Evolutionary conservation across 2,113 vertebrate genomes (phyloP).

Genomic region (Chascanopsetta lugubris): DNA sequence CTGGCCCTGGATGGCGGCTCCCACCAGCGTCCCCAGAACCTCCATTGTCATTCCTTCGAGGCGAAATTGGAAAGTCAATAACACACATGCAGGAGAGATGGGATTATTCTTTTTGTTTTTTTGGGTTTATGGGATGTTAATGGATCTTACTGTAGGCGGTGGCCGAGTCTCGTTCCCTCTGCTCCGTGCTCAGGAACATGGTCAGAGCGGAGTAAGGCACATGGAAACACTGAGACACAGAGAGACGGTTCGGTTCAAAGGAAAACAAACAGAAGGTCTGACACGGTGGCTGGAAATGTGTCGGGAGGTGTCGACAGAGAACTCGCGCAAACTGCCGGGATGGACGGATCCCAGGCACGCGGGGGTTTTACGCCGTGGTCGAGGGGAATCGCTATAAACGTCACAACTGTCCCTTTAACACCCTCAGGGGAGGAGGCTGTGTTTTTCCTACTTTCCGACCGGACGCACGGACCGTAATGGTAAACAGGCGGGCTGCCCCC

Average conservation of each 20-base stretch:
- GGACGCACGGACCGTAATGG: no score
- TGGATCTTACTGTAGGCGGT: slow-evolving; percentile 91
- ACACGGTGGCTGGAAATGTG: neutral
- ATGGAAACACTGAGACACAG: slow-evolving; percentile 86
- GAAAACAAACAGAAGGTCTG: neutral
- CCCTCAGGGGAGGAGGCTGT: no score
- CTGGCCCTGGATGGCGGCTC: slow-evolving; percentile 92
- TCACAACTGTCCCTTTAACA: no score
- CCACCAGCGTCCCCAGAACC: slow-evolving; percentile 90
- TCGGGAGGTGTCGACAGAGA: neutral
- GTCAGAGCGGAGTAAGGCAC: slow-evolving; percentile 96
- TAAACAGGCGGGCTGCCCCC: no score
- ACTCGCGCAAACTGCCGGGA: no score
- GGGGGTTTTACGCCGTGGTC: no score
- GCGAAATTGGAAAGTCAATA: no score
- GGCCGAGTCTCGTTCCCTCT: slow-evolving; percentile 92
- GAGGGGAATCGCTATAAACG: no score
- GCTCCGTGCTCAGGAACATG: slow-evolving; percentile 93
- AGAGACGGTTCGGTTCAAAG: slow-evolving; percentile 1
- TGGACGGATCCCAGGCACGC: no score
- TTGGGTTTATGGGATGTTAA: neutral
- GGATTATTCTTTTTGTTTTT: no score
- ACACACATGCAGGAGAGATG: no score
- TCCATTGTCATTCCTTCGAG: slow-evolving; percentile 92
- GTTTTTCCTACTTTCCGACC: no score